Evolutionary conservation across 2,888 invertebrate genomes (phyloP), one percentile per base, ranked within the genome.

Genomic region (Augochlorella aurata): DNA sequence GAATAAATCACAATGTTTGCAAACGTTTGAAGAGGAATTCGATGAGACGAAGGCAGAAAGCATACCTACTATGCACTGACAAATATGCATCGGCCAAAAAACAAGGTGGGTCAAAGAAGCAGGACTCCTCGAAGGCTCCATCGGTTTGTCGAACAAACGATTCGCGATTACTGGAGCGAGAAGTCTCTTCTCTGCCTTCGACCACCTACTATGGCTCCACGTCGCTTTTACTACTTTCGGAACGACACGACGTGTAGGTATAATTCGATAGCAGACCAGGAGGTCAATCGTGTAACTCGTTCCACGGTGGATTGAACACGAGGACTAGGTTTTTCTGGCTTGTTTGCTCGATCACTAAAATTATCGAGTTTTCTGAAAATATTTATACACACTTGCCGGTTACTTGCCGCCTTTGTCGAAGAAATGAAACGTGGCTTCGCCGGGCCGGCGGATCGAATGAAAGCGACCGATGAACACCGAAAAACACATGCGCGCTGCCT

Each of bases 91-190:
- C 29, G 65, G 18, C 49, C 54, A 16, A 61, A 68, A 24, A 38
- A 3, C 21, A 29, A 71, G 45, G n/a, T n/a, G 44, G 47, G 50
- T 67, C 16, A 18, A 49, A 38, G 52, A 58, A 67, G n/a, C 78
- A 24, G 61, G 69, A 66, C 49, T 79, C 44, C 77, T 77, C 72
- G 74, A 63, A 66, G 80, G 74, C 65, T 74, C 63, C 74, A 68
- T 77, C 68, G 67, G 71, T 88, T 89, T 85, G 89, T 88, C 77
- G 86, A 83, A 86, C 89, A 89, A 90, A 89, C 90, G 90, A 91
- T 89, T 85, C 77, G 63, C 87, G 88, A 88, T 92, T 91, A 91
- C 87, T 91, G 90, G 90, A 91, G 91, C 91, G 91, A 89, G 85
- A 90, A 90, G 79, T 81, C 89, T 49, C 85, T 85, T 88, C 87